These are phyloP conservation scores for Lucinisca nassula DNA, from an alignment of 2,888 invertebrate genomes.

Conservation along the genomic window DNA sequence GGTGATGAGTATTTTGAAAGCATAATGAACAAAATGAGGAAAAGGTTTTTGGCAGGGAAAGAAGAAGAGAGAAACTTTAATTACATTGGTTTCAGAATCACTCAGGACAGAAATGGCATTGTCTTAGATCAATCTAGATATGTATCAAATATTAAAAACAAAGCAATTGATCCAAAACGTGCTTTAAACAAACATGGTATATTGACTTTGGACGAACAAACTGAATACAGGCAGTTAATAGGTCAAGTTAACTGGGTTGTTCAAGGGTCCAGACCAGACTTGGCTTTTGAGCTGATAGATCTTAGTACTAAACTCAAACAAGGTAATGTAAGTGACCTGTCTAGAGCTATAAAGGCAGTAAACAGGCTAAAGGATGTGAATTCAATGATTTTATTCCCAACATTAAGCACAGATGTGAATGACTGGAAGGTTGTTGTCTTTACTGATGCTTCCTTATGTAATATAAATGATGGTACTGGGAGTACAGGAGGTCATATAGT, in stretches of 20 bases:
- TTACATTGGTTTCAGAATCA: slow-evolving; percentile 35
- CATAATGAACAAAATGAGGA: slow-evolving; percentile 37
- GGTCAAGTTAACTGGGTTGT: slow-evolving; percentile 50
- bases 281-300: no score
- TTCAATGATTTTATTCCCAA: no score
- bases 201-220: slow-evolving; percentile 21
- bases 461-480: no score
- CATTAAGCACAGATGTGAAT: no score
- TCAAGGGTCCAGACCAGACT: slow-evolving; percentile 39
- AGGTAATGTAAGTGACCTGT: no score
- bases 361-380: no score
- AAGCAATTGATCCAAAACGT: slow-evolving; percentile 16
- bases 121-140: neutral
- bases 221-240: slow-evolving; percentile 29
- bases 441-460: no score
- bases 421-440: no score
- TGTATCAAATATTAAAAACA: neutral
- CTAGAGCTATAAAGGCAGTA: no score
- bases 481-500: no score
- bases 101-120: neutral
- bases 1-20: slow-evolving; percentile 61
- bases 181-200: slow-evolving; percentile 6
- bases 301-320: no score
- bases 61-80: slow-evolving; percentile 35
- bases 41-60: slow-evolving; percentile 47